Evolutionary conservation across 2,888 invertebrate genomes (phyloP), one percentile per base, ranked within the genome.

Genomic region (Rhagonycha lutea): DNA sequence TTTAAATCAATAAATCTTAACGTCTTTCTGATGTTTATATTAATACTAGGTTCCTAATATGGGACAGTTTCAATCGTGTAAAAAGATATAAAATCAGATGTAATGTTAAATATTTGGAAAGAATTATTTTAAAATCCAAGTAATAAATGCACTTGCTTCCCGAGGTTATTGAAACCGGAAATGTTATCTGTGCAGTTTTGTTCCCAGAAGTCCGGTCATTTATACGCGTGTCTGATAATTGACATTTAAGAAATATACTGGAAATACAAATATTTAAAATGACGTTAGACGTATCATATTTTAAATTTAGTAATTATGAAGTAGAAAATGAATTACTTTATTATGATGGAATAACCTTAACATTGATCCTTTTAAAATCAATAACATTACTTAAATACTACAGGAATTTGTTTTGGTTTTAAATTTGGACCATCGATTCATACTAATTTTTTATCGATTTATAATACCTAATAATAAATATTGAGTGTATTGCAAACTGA

Each of bases 91-190:
- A 2, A n/a, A 32, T 32, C 32, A 12, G n/a, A 32, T 32, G 18
- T 12, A 12, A 32, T 12, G 12, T 32, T n/a, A 5, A 32, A n/a
- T 32, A 18, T 32, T 12, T 32, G 12, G 18, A 12, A 32, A 32
- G 8, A 23, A 18, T 69, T 69, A 32, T 32, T 14, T 32, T 32
- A 32, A 12, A 69, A 47, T 73, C 26, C 23, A 60, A 61, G n/a
- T 68, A n/a, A 61, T 76, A 62, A 73, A 68, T 76, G 73, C 73
- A 81, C 82, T 82, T 79, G 80, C 83, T 83, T 81, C 82, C 84
- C 82, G 86, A 86, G 86, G 86, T 86, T 86, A 85, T 86, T 86
- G 86, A 82, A 85, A 85, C 86, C 86, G 86, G 86, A 86, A 83
- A 79, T 80, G 81, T 85, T 86, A 85, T 86, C 85, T 83, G 83